Evolutionary conservation across 2,113 vertebrate genomes (phyloP), one percentile per base, ranked within the genome.

Genomic region (Empidonax traillii): DNA sequence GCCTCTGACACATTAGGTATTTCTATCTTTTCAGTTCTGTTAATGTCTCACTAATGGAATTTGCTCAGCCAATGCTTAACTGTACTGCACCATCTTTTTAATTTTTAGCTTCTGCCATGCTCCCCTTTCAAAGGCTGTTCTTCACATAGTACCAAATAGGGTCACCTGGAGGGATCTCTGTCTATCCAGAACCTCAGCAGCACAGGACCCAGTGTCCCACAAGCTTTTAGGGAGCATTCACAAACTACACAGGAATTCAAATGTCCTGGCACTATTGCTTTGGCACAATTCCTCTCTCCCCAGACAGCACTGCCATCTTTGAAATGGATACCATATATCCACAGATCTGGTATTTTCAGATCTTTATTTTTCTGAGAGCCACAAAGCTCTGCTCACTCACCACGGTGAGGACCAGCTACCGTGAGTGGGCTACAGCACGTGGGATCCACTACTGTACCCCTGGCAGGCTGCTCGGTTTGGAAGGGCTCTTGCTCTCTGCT

Each of bases 371-470:
- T 21, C 37, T 8, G 11, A 16, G 19, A 85, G 14, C 7, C 33
- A 6, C 63, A 27, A 6, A 0, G 2, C 10, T 16, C 46, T 28
- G 46, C 52, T 53, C 3, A 1, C 41, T 35, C 3, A 0, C 10
- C 10, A 8, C 0, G 0, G 53, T 2, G 4, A 51, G 65, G 27
- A 41, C 2, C 62, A 72, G 61, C 43, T 10, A 1, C 31, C 19
- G 49, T 25, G 22, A 33, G 3, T 0, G 3, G n/a, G 23, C 28
- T 28, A 7, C 12, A 8, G 67, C 14, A 3, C 1, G 0, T 28
- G 35, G 62, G 44, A 14, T 6, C 10, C 0, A 0, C 8, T 4
- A 4, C 31, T 0, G 0, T 3, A 2, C 15, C 7, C 0, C 33
- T 2, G 0, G 13, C 37, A 20, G n/a, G 35, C 71, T 55, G 33